Evolutionary conservation across 2,113 vertebrate species (phyloP).

Genomic region (Vulpes lagopus): DNA sequence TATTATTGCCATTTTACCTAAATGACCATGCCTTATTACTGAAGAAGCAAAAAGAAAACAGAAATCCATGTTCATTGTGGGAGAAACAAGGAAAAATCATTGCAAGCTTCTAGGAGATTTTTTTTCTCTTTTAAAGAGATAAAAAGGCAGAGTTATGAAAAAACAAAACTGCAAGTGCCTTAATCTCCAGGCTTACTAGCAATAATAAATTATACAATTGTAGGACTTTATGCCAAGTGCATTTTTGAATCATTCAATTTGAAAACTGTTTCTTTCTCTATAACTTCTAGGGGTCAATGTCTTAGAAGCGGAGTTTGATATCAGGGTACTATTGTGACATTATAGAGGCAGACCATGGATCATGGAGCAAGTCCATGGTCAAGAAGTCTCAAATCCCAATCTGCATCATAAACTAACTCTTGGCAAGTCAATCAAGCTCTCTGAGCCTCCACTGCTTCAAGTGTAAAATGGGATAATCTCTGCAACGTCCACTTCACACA

Average conservation of each 20-base stretch:
- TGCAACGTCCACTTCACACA: neutral
- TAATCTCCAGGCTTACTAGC: neutral
- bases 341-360: neutral
- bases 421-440: neutral
- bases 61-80: neutral
- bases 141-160: neutral
- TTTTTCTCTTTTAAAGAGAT: neutral
- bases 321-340: neutral
- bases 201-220: slow-evolving; percentile 7
- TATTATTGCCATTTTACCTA: slow-evolving; percentile 21
- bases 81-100: neutral
- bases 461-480: neutral
- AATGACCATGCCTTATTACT: neutral
- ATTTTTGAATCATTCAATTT: slow-evolving; percentile 36
- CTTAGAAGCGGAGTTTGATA: neutral
- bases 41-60: slow-evolving; percentile 16
- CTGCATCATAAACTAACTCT: neutral
- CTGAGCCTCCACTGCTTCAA: neutral
- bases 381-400: neutral
- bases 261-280: neutral
- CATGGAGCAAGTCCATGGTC: neutral
- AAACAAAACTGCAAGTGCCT: neutral
- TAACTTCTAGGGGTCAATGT: neutral
- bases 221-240: neutral
- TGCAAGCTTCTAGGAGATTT: neutral